Conservation (phyloP, 2,888 invertebrate genomes). For the Stenodema calcarata region DNA sequence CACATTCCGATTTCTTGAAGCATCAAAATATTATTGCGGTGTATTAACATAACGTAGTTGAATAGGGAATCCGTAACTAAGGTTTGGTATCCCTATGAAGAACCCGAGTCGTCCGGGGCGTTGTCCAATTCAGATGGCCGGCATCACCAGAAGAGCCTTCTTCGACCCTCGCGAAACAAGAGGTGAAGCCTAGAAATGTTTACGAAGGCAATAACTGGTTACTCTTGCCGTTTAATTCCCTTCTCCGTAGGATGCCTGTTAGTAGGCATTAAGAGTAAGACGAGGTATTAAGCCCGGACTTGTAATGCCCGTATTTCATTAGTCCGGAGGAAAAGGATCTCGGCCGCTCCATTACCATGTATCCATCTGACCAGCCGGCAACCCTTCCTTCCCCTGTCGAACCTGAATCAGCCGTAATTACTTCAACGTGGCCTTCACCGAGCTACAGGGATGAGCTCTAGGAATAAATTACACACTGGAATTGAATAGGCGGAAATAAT, state of each 20-base stretch:
- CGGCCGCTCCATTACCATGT: constrained; percentile 5
- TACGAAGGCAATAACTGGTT: constrained; percentile 28
- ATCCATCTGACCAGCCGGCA: constrained; percentile 2
- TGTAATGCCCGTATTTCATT: constrained; percentile 35
- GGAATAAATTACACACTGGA: not conserved
- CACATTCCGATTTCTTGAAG: too few species aligned
- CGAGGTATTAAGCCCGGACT: constrained; percentile 18
- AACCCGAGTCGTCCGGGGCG: too few species aligned
- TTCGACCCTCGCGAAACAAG: not conserved
- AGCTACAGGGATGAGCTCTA: not conserved
- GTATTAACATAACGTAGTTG: too few species aligned
- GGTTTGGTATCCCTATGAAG: too few species aligned
- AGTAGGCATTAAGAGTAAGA: constrained; percentile 33
- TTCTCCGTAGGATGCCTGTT: constrained; percentile 20
- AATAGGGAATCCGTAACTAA: too few species aligned
- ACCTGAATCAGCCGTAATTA: not conserved
- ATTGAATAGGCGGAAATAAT: not conserved
- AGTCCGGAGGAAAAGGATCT: constrained; percentile 17
- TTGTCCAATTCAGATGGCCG: too few species aligned
- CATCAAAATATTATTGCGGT: too few species aligned
- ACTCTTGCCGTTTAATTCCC: constrained; percentile 22
- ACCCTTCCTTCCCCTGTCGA: not conserved
- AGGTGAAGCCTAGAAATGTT: not conserved
- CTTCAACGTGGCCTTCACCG: not conserved
- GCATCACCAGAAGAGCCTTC: too few species aligned